Base-by-base conservation (phyloP, 2,797 vertebrate species). In the Alauda arvensis region DNA sequence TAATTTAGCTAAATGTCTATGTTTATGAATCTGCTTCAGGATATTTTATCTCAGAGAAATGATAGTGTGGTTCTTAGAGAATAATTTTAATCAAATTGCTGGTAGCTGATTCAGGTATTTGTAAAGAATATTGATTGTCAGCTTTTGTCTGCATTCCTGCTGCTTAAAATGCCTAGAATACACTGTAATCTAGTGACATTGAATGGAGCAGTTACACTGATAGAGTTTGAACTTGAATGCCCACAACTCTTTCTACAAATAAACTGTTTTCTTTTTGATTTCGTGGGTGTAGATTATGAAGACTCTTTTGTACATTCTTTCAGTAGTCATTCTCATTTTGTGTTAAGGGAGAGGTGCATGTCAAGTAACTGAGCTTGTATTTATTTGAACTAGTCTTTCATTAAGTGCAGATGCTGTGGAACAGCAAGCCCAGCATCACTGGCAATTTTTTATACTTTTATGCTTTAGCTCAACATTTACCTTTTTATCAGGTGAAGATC, bases 11-110 rank as follows among this genome's bases (percentile, higher is more conserved):
- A 70, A 49, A 78, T 76, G 9, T 46, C 74, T 84, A 43, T 51
- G 28, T 72, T 91, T 91, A 80, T 87, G 91, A 76, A 56, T 51
- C 23, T 43, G 7, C 39, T 87, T 53, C 40, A 83, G 17, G 29
- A 45, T 89, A 29, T 60, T 87, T 90, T 86, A 53, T 77, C 26
- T 57, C n/a, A 84, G n/a, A 17, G 6, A 82, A 93, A 52, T 72
- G 74, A 80, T 28, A 77, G 2, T 40, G 62, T 66, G 43, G 16
- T 39, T 86, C 25, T 61, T 43, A 24, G 26, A 18, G 9, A 84
- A 83, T 65, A 87, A 86, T 85, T 92, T 90, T 83, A 90, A 89
- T 89, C 33, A 77, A 85, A 65, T 72, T 87, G 6, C 59, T 92
- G 21, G 10, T 82, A 34, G 52, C 37, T 85, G 12, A 23, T 66